These are phyloP conservation scores for Xanthia icteritia DNA, from an alignment of 2,888 invertebrate species.

Conservation along the genomic window DNA sequence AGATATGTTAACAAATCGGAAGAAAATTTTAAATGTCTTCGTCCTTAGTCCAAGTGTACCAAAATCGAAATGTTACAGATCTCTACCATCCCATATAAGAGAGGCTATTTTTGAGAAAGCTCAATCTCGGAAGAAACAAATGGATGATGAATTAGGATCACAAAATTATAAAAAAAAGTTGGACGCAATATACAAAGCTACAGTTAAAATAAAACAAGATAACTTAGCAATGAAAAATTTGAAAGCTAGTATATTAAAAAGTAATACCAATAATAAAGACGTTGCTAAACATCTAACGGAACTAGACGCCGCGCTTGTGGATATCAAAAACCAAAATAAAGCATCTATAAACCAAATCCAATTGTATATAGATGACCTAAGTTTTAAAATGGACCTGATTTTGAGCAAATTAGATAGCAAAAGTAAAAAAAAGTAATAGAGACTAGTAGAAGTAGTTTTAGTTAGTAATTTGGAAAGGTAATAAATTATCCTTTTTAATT, in stretches of 20 bases:
- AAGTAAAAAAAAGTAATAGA: background rate
- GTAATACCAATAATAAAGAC: constrained; percentile 17
- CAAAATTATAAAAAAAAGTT: constrained; percentile 71
- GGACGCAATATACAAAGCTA: constrained; percentile 61
- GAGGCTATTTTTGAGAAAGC: constrained; percentile 84
- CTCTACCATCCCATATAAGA: constrained; percentile 78
- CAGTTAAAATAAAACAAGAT: constrained; percentile 40
- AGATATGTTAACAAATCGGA: constrained; percentile 40
- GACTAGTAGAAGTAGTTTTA: too few species aligned
- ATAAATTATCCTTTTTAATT: background rate
- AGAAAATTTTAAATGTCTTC: constrained; percentile 43
- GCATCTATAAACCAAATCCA: constrained; percentile 34
- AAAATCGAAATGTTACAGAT: constrained; percentile 66
- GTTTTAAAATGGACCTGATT: constrained; percentile 47
- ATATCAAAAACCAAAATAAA: constrained; percentile 35
- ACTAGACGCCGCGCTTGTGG: constrained; percentile 20
- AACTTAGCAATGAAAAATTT: constrained; percentile 2
- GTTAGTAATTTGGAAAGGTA: background rate
- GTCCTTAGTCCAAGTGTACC: constrained; percentile 52
- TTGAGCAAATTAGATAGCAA: constrained; percentile 42
- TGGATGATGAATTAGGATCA: constrained; percentile 76
- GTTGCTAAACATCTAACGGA: constrained; percentile 23
- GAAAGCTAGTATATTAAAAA: background rate
- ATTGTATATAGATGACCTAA: constrained; percentile 34
- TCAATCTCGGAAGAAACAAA: constrained; percentile 76